Evolutionary conservation across 1,140 invertebrate species (phyloP).

Genomic region (Meteorus sp.): DNA sequence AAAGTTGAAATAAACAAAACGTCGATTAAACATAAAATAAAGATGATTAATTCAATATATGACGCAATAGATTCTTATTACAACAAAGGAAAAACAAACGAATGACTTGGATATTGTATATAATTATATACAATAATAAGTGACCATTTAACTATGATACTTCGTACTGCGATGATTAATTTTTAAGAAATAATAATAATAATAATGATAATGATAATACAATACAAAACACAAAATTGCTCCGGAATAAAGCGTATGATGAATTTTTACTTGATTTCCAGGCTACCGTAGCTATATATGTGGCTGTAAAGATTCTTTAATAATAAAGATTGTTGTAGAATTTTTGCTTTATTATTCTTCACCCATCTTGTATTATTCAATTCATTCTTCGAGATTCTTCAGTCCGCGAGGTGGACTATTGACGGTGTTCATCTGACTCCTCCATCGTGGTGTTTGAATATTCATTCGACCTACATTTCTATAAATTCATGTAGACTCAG

Average conservation of each 20-base stretch:
- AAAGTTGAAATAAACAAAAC: slow-evolving; percentile 26
- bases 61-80: slow-evolving; percentile 38
- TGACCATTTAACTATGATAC: slow-evolving; percentile 41
- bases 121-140: slow-evolving; percentile 53
- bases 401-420: no score
- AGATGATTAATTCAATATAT: slow-evolving; percentile 40
- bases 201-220: neutral
- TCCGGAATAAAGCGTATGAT: slow-evolving; percentile 47
- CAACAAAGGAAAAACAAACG: no score
- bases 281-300: slow-evolving; percentile 53
- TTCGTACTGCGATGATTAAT: slow-evolving; percentile 50
- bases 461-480: no score
- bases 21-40: neutral
- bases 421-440: no score
- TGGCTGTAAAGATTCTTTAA: slow-evolving; percentile 55
- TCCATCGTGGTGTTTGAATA: no score
- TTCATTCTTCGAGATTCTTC: no score
- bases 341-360: slow-evolving; percentile 21
- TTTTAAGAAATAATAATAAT: slow-evolving; percentile 46
- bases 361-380: no score
- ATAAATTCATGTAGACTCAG: no score
- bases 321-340: slow-evolving; percentile 60
- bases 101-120: slow-evolving; percentile 53
- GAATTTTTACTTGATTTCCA: slow-evolving; percentile 53
- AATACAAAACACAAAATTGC: slow-evolving; percentile 32